Evolutionary conservation across 2,797 vertebrate species (phyloP), one percentile per base, ranked within the genome.

Genomic region (Emydoidea blandingii): DNA sequence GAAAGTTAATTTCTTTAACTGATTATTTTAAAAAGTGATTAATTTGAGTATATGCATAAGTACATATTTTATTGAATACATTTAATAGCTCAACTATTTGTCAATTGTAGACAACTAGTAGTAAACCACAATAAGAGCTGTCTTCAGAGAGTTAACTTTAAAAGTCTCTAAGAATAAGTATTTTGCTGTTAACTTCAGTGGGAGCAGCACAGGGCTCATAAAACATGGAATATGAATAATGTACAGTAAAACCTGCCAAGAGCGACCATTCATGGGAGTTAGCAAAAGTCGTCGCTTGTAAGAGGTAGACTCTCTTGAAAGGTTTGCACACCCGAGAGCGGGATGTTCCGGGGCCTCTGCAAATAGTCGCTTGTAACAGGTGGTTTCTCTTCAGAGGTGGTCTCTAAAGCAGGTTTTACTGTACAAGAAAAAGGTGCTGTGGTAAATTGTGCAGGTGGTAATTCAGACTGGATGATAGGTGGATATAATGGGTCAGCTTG

Each of bases 391-490:
- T 65, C 59, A 65, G 59, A 34, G 16, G 27, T 59, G 12, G 57
- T 59, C 29, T 59, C 29, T 59, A 59, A 57, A 29, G 59, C 14
- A 65, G 31, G 14, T 65, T 65, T 29, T 65, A 65, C 14, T 34
- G 25, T 9, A 27, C 56, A 57, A 57, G 56, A 19, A 65, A 65
- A 62, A 65, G 18, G 62, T 4, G 4, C 44, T 81, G 50, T 27
- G 80, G 68, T n/a, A 44, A 53, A 10, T 23, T 80, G 59, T 56
- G n/a, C 3, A 44, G 79, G 49, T 10, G 3, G 25, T 47, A 3
- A 31, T 49, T 6, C 0, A 8, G 49, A 34, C 8, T 47, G 23
- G 5, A 11, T 88, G 65, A 27, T 3, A 34, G 23, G 0, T 0
- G 44, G 34, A 44, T 16, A 6, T 27, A 54, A 31, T 1, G 62